Evolutionary conservation across 2,888 invertebrate genomes (phyloP), one percentile per base, ranked within the genome.

Genomic region (Cataglyphis cursor): DNA sequence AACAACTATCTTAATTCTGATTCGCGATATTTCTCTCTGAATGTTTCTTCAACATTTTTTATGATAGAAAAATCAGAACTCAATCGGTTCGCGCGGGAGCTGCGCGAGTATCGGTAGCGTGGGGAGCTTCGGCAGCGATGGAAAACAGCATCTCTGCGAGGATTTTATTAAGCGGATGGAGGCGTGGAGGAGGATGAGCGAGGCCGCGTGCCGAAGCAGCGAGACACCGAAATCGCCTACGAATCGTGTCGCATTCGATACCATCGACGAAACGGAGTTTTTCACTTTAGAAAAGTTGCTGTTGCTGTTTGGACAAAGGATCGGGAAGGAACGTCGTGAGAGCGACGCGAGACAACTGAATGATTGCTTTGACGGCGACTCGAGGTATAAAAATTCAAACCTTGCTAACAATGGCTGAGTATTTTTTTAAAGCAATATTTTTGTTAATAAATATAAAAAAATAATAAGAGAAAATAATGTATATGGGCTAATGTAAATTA

Each of bases 151-250:
- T 88, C 95, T 98, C 15, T 97, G 97, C 97, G 31, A 98, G 84
- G 98, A 98, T 91, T 98, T 98, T 93, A 96, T 97, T 51, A 97
- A 97, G 92, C 98, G 97, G 95, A 96, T 98, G 95, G 97, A 98
- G 92, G 97, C 97, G 95, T 98, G 98, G 98, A 97, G 97, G 92
- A 96, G 96, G 87, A 96, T 97, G 93, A 97, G 97, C 96, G 0
- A 96, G 96, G 82, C 96, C 96, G 96, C 95, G 94, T 95, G 95
- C 87, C 93, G 95, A 54, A 95, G 95, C 70, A 94, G 95, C 0
- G 95, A 95, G 51, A 38, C 38, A n/a, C 62, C 62, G n/a, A 72
- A 44, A 44, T 72, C 83, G 10, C 28, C 83, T 38, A 15, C 44
- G 38, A 82, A 21, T 75, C 65, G 70, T 2, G 4, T 61, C n/a